These are phyloP conservation scores for Metaphire vulgaris DNA, from an alignment of 1,140 invertebrate genomes.

Conservation along the genomic window DNA sequence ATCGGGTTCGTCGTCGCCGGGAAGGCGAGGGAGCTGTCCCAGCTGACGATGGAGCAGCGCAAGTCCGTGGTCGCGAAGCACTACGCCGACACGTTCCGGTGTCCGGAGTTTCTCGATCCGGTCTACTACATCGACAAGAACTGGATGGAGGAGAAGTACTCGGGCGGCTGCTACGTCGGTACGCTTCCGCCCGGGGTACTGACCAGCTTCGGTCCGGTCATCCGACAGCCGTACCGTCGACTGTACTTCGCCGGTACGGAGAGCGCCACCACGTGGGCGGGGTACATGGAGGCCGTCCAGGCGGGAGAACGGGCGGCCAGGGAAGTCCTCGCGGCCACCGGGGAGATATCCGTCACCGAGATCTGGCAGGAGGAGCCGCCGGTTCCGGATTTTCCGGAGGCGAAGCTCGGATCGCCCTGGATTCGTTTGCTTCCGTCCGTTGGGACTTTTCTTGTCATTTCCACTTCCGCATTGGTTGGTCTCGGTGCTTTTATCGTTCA, in stretches of 20 bases:
- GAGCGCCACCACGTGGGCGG: slow-evolving; percentile 2
- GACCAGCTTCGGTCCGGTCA: slow-evolving; percentile 41
- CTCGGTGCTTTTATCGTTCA: background rate
- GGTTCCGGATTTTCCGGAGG: background rate
- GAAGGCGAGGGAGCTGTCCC: slow-evolving; percentile 19
- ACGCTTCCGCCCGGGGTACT: slow-evolving; percentile 47
- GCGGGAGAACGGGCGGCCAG: slow-evolving; percentile 10
- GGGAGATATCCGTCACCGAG: background rate
- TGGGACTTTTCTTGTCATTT: background rate
- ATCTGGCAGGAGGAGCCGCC: background rate
- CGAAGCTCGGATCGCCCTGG: background rate
- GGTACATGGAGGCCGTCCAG: slow-evolving; percentile 16
- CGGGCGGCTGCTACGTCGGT: slow-evolving; percentile 44
- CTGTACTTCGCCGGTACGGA: slow-evolving; percentile 13
- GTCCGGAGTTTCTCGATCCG: slow-evolving; percentile 34
- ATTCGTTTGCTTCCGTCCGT: background rate
- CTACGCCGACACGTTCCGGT: background rate
- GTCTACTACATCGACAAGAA: slow-evolving; percentile 50
- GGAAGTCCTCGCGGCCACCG: background rate
- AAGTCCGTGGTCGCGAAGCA: background rate
- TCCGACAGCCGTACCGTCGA: background rate
- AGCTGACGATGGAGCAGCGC: slow-evolving; percentile 8
- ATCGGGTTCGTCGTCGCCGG: slow-evolving; percentile 45
- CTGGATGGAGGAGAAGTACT: slow-evolving; percentile 52
- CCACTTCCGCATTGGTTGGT: background rate